Base-by-base conservation (phyloP, 2,113 vertebrate genomes). In the Cryptomyrus ogoouensis region DNA sequence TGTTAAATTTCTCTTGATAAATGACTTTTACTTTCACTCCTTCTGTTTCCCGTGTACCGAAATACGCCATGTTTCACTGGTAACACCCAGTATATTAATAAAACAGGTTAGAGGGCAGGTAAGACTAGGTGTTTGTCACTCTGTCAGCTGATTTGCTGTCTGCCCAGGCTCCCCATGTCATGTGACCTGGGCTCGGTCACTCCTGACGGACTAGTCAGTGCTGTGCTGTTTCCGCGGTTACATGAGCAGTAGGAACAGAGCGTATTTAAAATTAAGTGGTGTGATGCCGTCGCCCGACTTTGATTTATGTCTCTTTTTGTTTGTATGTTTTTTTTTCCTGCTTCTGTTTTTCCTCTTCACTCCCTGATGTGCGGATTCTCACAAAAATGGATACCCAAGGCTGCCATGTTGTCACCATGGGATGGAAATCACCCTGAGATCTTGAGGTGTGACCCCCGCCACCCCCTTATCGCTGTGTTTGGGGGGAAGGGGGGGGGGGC, bases 401-500 rank as follows among this genome's bases (percentile, higher is more conserved):
- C 93, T 95, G 96, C 95, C 95, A 94, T 19, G n/a, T 35, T 77
- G 31, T 77, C 15, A 39, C 70, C 9, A 77, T 77, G 31, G 92
- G 95, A 96, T 96, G 95, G 96, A 96, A 96, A 95, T 94, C 95
- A 94, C 93, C 93, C 92, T 95, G 94, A 95, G 93, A 93, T 95
- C 95, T 95, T 95, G 95, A 95, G 95, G 94, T 95, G 21, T 77
- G 90, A 94, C 92, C 94, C 90, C 94, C 95, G 92, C 94, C 94
- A 94, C 35, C 5, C 35, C 35, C 13, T 35, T 15, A 13, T 74
- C 12, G 1, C 27, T 74, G 9, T 42, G 35, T 39, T 80, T 77
- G n/a, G 58, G 24, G 66, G 27, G 31, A 12, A n/a, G 58, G 24
- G 31, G 27, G 24, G 31, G 27, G 27, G 12, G 9, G 1, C 5